phyloP scores from a whole-genome alignment of 2,888 invertebrate genomes.

The Epicampocera succincta region DNA sequence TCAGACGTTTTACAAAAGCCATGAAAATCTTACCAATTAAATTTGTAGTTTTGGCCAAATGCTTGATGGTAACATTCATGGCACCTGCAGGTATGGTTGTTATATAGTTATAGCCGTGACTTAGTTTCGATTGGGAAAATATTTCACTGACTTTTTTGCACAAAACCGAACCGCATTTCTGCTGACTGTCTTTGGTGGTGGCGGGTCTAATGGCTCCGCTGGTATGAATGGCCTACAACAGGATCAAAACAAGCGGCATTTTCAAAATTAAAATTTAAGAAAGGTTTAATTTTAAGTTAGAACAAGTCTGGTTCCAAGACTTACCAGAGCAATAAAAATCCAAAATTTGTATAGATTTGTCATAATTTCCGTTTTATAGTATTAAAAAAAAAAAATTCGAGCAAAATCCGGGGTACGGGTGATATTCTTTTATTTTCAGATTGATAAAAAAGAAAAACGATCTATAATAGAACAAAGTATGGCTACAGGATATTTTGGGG shows the following conservation, averaged over 20 bases:
- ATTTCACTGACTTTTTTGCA: slow-evolving; percentile 90
- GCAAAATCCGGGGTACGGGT: not conserved
- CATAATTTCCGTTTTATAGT: slow-evolving; percentile 27
- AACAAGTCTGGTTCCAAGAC: too few relatives aligned
- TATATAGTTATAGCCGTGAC: slow-evolving; percentile 91
- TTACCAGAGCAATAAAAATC: slow-evolving; percentile 69
- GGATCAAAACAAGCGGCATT: not conserved
- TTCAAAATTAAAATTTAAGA: not conserved
- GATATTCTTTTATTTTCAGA: too few relatives aligned
- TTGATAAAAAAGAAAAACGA: too few relatives aligned
- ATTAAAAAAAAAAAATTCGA: too few relatives aligned
- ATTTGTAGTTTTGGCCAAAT: slow-evolving; percentile 89
- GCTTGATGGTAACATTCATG: slow-evolving; percentile 91
- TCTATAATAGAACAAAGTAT: too few relatives aligned
- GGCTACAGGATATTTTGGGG: too few relatives aligned
- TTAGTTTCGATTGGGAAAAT: slow-evolving; percentile 89
- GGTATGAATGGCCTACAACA: slow-evolving; percentile 77
- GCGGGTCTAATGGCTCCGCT: slow-evolving; percentile 78
- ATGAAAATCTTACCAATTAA: slow-evolving; percentile 86
- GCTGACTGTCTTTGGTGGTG: slow-evolving; percentile 76
- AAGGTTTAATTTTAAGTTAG: too few relatives aligned
- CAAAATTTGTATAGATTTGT: slow-evolving; percentile 47
- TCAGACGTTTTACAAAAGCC: not conserved
- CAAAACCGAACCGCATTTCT: slow-evolving; percentile 82
- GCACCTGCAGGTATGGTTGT: slow-evolving; percentile 92